phyloP scores from a whole-genome alignment of 2,888 invertebrate genomes.

The Sarcophaga carnaria region DNA sequence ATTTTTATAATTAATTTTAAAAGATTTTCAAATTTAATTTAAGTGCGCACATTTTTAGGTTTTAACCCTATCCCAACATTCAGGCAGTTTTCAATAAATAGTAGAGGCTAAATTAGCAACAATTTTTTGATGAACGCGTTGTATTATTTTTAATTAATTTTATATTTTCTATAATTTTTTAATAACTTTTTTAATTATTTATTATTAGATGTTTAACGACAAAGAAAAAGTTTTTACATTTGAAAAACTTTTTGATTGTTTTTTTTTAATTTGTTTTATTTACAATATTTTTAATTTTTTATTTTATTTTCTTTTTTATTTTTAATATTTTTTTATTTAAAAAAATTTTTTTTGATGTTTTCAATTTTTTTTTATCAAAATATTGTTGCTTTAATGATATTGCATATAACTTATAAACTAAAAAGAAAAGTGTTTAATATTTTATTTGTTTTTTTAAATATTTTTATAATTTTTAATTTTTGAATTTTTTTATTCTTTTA shows the following conservation, averaged over 20 bases:
- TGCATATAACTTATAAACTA: conserved; percentile 69
- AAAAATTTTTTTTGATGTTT: background rate
- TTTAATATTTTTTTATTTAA: conserved; percentile 18
- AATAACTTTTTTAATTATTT: conserved; percentile 10
- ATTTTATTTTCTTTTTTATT: conserved; percentile 75
- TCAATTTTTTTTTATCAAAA: conserved; percentile 73
- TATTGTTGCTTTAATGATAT: conserved; percentile 77
- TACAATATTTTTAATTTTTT: background rate
- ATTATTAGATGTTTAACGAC: conserved; percentile 66
- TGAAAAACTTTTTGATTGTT: conserved; percentile 81
- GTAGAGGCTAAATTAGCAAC: conserved; percentile 75
- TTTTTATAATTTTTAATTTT: too few relatives aligned
- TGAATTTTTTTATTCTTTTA: too few relatives aligned
- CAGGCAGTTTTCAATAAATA: conserved; percentile 87
- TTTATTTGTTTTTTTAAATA: background rate
- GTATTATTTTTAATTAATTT: conserved; percentile 28
- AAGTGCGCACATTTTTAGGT: conserved; percentile 85
- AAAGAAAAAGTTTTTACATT: conserved; percentile 81
- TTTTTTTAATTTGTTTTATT: conserved; percentile 32
- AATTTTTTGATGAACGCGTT: conserved; percentile 75
- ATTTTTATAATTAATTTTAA: conserved; percentile 54
- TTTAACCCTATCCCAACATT: conserved; percentile 99
- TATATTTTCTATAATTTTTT: conserved; percentile 17
- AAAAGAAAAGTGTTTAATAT: conserved; percentile 56
- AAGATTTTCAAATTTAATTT: conserved; percentile 42